Conservation (phyloP, 2,888 invertebrate species). For the Arctia plantaginis region DNA sequence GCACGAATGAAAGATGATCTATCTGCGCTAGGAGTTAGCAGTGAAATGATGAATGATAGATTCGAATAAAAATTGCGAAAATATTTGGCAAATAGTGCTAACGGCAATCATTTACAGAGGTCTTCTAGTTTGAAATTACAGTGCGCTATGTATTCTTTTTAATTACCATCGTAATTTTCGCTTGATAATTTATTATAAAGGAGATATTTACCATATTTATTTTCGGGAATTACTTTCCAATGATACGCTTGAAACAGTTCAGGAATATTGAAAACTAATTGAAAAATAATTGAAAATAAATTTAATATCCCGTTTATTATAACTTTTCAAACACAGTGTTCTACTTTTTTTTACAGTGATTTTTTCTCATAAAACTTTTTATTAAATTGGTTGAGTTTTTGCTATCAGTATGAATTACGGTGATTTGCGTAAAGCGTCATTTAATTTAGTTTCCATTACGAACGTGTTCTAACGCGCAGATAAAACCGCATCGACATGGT, state of each 20-base stretch:
- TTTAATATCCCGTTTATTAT: too few species aligned
- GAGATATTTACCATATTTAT: too few species aligned
- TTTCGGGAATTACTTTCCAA: too few species aligned
- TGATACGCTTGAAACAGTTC: too few species aligned
- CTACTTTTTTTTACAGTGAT: background rate
- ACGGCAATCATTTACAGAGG: background rate
- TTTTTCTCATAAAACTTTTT: background rate
- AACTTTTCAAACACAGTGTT: too few species aligned
- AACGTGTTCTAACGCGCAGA: constrained; percentile 42
- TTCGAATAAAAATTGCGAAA: background rate
- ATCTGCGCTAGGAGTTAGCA: too few species aligned
- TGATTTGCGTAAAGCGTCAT: constrained; percentile 29
- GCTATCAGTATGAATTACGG: constrained; percentile 25
- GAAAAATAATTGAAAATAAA: too few species aligned
- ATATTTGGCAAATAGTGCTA: background rate
- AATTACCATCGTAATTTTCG: too few species aligned
- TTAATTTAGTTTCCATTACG: constrained; percentile 41
- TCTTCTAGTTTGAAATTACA: background rate
- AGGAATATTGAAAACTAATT: too few species aligned
- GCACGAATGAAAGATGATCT: too few species aligned
- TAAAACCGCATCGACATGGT: constrained; percentile 48
- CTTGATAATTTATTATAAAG: too few species aligned
- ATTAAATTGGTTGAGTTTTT: constrained; percentile 13
- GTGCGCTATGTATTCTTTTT: background rate
- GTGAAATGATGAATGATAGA: too few species aligned